These are phyloP conservation scores for Erebia aethiops DNA, from an alignment of 2,888 invertebrate genomes.

Conservation along the genomic window DNA sequence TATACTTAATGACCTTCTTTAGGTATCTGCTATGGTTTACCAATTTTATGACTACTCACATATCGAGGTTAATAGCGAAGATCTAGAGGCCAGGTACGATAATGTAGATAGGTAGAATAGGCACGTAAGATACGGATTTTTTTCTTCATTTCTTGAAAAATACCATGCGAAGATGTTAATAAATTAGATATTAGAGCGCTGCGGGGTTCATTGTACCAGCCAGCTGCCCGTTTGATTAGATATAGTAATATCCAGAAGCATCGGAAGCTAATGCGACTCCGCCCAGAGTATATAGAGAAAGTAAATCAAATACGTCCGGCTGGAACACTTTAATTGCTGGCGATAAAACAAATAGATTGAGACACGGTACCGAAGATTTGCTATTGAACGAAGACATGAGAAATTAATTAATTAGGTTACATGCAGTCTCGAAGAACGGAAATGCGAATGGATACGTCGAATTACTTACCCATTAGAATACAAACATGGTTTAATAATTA, in stretches of 20 bases:
- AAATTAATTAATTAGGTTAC: neutral
- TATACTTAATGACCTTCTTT: too few species aligned
- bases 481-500: too few species aligned
- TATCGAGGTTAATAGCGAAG: too few species aligned
- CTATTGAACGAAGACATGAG: slow-evolving; percentile 15
- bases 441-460: neutral
- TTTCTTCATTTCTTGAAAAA: neutral
- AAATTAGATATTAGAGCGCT: slow-evolving; percentile 16
- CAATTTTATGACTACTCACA: too few species aligned
- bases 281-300: slow-evolving; percentile 47
- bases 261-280: slow-evolving; percentile 50
- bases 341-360: slow-evolving; percentile 65
- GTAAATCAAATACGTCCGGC: slow-evolving; percentile 65
- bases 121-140: neutral
- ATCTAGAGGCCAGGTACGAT: neutral
- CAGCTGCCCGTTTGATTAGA: slow-evolving; percentile 49
- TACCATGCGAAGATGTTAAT: neutral
- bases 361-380: slow-evolving; percentile 1
- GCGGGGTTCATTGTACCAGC: slow-evolving; percentile 46
- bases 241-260: slow-evolving; percentile 47
- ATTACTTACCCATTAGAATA: too few species aligned
- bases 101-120: neutral
- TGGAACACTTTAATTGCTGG: slow-evolving; percentile 67
- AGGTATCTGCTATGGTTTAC: too few species aligned
- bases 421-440: neutral